phyloP scores from a whole-genome alignment of 1,140 invertebrate genomes.

The Thaumetopoea pityocampa region DNA sequence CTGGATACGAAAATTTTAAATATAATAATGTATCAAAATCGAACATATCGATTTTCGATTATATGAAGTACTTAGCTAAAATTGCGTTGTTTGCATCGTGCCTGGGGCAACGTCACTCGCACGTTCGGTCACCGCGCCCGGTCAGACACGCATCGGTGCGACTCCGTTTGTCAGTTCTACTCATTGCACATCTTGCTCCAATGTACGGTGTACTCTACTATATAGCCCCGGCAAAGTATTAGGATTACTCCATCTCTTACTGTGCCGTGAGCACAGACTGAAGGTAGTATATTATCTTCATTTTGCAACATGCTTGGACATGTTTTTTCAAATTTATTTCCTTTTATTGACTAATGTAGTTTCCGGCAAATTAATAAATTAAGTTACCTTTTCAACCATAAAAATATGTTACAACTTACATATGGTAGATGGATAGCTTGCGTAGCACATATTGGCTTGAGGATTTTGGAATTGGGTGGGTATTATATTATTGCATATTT shows the following conservation, averaged over 20 bases:
- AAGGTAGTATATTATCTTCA: slow-evolving; percentile 1
- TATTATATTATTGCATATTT: too few species aligned
- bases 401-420: too few species aligned
- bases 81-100: slow-evolving; percentile 17
- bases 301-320: neutral
- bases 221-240: slow-evolving; percentile 3
- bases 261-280: slow-evolving; percentile 1
- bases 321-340: too few species aligned
- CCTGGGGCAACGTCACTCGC: slow-evolving; percentile 26
- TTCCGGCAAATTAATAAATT: too few species aligned
- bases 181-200: slow-evolving; percentile 53
- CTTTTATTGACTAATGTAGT: too few species aligned
- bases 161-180: slow-evolving; percentile 47
- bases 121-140: slow-evolving; percentile 33
- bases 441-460: too few species aligned
- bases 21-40: neutral
- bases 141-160: too few species aligned
- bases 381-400: too few species aligned
- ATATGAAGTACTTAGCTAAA: slow-evolving; percentile 6
- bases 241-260: slow-evolving; percentile 1
- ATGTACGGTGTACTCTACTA: slow-evolving; percentile 14
- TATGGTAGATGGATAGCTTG: too few species aligned
- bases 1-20: too few species aligned
- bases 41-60: neutral
- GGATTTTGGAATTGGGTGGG: too few species aligned